Base-by-base conservation (phyloP, 2,888 invertebrate species). In the Therioaphis trifolii region DNA sequence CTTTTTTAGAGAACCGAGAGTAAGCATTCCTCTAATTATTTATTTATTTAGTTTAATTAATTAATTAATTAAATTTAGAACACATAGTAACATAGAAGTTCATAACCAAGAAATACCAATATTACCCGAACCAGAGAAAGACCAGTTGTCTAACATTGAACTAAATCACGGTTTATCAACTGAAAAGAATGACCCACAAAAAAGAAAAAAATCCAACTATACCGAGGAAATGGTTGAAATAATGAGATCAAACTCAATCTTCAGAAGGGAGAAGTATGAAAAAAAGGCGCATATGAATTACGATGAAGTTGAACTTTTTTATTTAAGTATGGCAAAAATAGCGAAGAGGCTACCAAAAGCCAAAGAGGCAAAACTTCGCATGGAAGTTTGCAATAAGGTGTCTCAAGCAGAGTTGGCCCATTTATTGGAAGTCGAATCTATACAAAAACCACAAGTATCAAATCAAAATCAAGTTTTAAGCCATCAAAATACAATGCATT, bases 241-340 rank as follows among this genome's bases (percentile, higher is more conserved):
- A n/a, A n/a, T n/a, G n/a, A n/a, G n/a, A n/a, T n/a, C n/a, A 68
- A 68, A 40, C 4, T 40, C 68, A 40, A 5, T n/a, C 14, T 12
- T 21, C 4, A 66, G 66, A 43, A 43, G 43, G 9, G 21, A 68
- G 40, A 68, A 68, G 24, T 52, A 52, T 52, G 52, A 68, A 68
- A 68, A 68, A 40, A 68, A 35, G 24, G 35, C 40, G 49, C 18
- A 9, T 71, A n/a, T 24, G 15, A 27, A 1, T 24, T 21, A 61
- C 21, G 85, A 85, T 35, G 82, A 85, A 21, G 79, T 71, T 0
- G 85, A 85, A 29, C 66, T 85, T 61, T 85, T 85, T 71, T 85
- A 84, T 52, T 52, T 84, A 72, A 85, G 85, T 68, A 85, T 85
- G 85, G 66, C 85, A 21, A 84, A 71, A 61, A 82, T 85, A 75